These are phyloP conservation scores for Sorex maritimensis DNA, from an alignment of 2,797 vertebrate species.

Conservation along the genomic window DNA sequence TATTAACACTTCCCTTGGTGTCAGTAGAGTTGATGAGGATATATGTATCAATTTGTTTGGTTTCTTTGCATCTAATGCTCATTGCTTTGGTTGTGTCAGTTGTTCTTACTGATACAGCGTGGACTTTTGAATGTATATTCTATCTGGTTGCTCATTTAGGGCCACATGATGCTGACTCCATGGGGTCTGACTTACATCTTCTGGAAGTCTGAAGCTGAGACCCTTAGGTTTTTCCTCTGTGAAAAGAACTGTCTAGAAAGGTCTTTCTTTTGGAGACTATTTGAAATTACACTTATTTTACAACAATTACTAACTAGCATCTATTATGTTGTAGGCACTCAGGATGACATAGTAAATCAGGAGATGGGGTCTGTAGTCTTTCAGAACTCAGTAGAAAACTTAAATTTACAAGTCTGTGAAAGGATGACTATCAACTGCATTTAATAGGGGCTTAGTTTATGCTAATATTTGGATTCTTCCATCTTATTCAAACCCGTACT, in stretches of 20 bases:
- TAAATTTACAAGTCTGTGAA: not conserved
- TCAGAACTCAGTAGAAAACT: not conserved
- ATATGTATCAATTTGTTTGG: not conserved
- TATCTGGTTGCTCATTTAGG: not conserved
- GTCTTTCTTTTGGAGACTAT: conserved; percentile 40
- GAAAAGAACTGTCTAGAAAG: not conserved
- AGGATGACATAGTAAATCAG: not conserved
- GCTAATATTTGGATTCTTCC: not conserved
- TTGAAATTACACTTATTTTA: conserved; percentile 47
- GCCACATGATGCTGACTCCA: not conserved
- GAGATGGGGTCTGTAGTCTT: not conserved
- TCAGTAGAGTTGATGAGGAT: not conserved
- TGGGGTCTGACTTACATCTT: conserved; percentile 68
- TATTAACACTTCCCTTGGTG: not conserved
- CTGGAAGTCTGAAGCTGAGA: conserved; percentile 78
- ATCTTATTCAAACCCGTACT: conserved; percentile 4
- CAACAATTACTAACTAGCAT: not conserved
- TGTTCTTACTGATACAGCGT: not conserved
- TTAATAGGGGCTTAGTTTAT: conserved; percentile 37
- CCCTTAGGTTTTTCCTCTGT: conserved; percentile 50
- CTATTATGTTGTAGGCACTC: not conserved
- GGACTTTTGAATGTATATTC: not conserved
- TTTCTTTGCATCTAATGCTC: not conserved
- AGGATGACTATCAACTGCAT: not conserved
- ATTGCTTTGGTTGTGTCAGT: not conserved